These are phyloP conservation scores for Drosophila serrata DNA, from an alignment of 1,140 invertebrate genomes.

Conservation along the genomic window DNA sequence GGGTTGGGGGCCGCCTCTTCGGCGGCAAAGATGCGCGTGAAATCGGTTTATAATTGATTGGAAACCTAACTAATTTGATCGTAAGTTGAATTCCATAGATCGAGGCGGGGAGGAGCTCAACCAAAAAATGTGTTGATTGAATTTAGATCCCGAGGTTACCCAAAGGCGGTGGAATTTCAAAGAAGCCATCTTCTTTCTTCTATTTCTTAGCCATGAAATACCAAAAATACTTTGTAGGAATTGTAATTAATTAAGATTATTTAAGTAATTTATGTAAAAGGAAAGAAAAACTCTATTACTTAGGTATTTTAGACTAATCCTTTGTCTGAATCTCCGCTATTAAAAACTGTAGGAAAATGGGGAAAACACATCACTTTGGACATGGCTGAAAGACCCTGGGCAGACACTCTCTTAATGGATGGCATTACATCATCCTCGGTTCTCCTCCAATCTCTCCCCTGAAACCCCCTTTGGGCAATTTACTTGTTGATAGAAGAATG, in stretches of 20 bases:
- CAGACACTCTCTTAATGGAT: conserved; percentile 20
- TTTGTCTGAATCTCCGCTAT: neutral
- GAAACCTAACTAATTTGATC: conserved; percentile 45
- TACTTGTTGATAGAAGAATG: conserved; percentile 62
- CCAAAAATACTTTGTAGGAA: neutral
- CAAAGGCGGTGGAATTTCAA: conserved; percentile 1
- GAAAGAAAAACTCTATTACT: neutral
- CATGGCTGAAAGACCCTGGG: conserved; percentile 21
- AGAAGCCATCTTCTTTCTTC: neutral
- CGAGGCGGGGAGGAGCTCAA: neutral
- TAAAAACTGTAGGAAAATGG: neutral
- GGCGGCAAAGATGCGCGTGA: conserved; percentile 46
- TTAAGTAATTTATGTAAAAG: neutral
- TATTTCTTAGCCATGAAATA: neutral
- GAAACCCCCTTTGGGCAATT: conserved; percentile 36
- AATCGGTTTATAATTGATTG: conserved; percentile 56
- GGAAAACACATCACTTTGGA: conserved; percentile 10
- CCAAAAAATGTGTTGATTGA: conserved; percentile 16
- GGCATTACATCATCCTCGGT: conserved; percentile 38
- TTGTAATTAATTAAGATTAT: neutral
- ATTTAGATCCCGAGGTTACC: conserved; percentile 6
- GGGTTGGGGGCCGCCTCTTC: conserved; percentile 18
- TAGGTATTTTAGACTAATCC: neutral
- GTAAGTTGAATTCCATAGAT: conserved; percentile 39
- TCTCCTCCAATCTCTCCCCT: neutral